Percentiles rank a stretch among this genome's conserved stretches.
These are phyloP conservation scores for Cotesia vestalis DNA, from an alignment of 1,140 invertebrate genomes.

Conservation along the genomic window DNA sequence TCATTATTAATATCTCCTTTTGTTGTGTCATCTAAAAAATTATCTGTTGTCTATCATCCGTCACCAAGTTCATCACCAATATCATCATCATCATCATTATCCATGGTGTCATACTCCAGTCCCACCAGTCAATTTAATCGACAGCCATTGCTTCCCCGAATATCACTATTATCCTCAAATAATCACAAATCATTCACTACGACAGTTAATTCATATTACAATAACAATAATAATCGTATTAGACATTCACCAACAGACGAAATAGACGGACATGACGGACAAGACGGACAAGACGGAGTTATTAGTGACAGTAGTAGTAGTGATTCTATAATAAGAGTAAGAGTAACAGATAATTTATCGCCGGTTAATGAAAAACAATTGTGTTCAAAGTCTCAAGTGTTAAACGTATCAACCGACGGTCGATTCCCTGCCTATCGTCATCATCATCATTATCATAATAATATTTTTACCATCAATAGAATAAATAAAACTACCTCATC, in stretches of 20 bases:
- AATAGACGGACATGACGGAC: not conserved
- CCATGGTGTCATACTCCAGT: constrained; percentile 38
- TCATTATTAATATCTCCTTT: constrained; percentile 9
- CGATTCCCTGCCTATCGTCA: constrained; percentile 21
- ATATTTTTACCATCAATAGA: too few relatives aligned
- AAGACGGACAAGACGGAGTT: not conserved
- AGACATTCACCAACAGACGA: too few relatives aligned
- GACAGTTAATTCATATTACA: not conserved
- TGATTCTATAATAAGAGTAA: constrained; percentile 14
- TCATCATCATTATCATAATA: too few relatives aligned
- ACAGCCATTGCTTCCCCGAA: not conserved
- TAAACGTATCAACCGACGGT: constrained; percentile 25
- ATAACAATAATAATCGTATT: too few relatives aligned
- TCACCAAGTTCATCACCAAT: constrained; percentile 44
- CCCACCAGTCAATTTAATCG: constrained; percentile 38
- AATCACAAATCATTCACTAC: not conserved
- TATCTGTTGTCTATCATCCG: constrained; percentile 30
- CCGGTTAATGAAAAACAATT: too few relatives aligned
- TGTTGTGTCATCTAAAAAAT: constrained; percentile 5
- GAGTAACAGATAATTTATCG: too few relatives aligned
- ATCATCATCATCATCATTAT: not conserved
- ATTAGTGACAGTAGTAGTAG: constrained; percentile 15
- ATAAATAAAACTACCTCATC: constrained; percentile 15
- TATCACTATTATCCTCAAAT: not conserved
- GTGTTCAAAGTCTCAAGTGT: constrained; percentile 17